Evolutionary conservation across 2,888 invertebrate genomes (phyloP).

Genomic region (Ceramica pisi): DNA sequence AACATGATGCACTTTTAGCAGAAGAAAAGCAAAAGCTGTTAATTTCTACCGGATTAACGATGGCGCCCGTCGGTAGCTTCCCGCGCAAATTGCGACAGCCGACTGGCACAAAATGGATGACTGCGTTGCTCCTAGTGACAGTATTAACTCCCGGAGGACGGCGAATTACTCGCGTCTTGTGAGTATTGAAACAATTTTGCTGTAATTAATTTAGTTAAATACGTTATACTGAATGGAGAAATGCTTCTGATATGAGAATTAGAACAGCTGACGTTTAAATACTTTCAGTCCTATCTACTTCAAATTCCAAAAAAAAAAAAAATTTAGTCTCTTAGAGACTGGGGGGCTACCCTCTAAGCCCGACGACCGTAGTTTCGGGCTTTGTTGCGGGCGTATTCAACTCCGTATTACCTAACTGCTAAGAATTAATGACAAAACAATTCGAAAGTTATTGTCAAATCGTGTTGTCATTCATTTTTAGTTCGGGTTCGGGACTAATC

Average conservation of each 20-base stretch:
- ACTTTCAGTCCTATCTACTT: too few species aligned
- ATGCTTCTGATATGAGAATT: conserved; percentile 9
- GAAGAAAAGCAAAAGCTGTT: neutral
- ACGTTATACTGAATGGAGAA: neutral
- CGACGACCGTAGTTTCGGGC: too few species aligned
- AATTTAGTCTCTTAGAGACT: too few species aligned
- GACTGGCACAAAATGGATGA: conserved; percentile 30
- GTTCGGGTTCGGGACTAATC: too few species aligned
- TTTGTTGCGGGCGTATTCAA: too few species aligned
- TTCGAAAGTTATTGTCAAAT: too few species aligned
- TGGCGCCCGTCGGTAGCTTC: conserved; percentile 33
- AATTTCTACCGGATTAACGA: conserved; percentile 24
- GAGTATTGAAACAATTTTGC: neutral
- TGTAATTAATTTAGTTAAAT: conserved; percentile 11
- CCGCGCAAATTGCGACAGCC: conserved; percentile 31
- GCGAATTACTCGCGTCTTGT: conserved; percentile 25
- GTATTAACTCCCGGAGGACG: conserved; percentile 6
- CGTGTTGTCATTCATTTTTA: too few species aligned
- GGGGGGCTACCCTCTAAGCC: too few species aligned
- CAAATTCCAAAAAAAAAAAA: too few species aligned
- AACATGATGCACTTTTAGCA: neutral
- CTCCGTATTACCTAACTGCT: too few species aligned
- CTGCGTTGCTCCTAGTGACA: conserved; percentile 12
- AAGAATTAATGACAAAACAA: too few species aligned
- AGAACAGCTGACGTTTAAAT: too few species aligned